Percentiles rank a stretch among this genome's conserved stretches.
Conservation (phyloP, 2,113 vertebrate genomes). For the Nothoprocta perdicaria region DNA sequence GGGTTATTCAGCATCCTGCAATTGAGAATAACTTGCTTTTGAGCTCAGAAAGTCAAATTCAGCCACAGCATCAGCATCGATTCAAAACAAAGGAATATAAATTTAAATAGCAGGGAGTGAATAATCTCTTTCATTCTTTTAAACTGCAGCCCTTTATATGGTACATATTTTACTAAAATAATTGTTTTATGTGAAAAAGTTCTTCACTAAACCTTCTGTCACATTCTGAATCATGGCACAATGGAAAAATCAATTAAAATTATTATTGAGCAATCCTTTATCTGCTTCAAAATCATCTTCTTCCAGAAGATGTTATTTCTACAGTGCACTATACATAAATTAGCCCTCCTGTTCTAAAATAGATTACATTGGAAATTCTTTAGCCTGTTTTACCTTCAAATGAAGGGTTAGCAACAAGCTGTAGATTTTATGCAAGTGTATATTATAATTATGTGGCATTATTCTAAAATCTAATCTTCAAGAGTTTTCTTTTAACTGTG, state of each 20-base stretch:
- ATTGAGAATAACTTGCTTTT: not conserved
- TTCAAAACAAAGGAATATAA: constrained; percentile 24
- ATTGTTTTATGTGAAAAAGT: not conserved
- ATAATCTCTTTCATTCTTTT: not conserved
- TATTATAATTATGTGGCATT: not conserved
- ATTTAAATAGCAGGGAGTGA: not conserved
- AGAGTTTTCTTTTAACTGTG: accelerated
- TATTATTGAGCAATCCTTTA: constrained; percentile 42
- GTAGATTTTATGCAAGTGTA: not conserved
- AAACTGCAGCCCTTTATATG: not conserved
- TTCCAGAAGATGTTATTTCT: constrained; percentile 44
- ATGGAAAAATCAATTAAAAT: constrained; percentile 65
- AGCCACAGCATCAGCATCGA: not conserved
- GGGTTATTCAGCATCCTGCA: constrained; percentile 4
- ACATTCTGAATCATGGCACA: constrained; percentile 29
- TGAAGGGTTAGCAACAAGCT: not conserved
- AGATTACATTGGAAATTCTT: constrained; percentile 24
- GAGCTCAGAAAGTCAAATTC: constrained; percentile 26
- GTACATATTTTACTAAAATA: constrained; percentile 35
- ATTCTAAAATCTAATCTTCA: not conserved
- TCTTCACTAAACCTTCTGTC: constrained; percentile 4
- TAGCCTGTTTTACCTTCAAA: constrained; percentile 28
- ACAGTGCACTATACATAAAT: constrained; percentile 20
- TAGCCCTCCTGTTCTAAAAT: constrained; percentile 30
- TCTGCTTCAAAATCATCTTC: constrained; percentile 32